Base-by-base conservation (phyloP, 2,797 vertebrate species). In the Pyrrhura leucotis region DNA sequence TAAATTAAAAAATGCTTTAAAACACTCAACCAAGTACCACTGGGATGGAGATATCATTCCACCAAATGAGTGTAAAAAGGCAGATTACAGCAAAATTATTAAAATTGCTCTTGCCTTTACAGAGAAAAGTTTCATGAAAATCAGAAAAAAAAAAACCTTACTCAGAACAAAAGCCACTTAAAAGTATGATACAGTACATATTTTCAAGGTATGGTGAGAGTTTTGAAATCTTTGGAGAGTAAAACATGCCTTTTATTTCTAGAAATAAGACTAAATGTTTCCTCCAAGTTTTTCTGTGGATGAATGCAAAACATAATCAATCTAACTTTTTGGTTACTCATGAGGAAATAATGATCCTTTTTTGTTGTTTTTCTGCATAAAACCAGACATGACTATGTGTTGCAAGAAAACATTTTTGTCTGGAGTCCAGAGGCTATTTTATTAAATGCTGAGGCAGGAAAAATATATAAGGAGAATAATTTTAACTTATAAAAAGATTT, bases 1-100 rank as follows among this genome's bases (percentile, higher is more conserved):
- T 89, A 33, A 96, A 88, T 91, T 94, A 66, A 93, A 91, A 81
- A 92, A 93, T 39, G 58, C 65, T 92, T 88, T 78, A 66, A 93
- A 93, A 66, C 53, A 80, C 50, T 91, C 72, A 85, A 21, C 28
- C 83, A 66, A 81, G 47, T 91, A 69, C 73, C 56, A 66, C 9
- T 81, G 66, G 53, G 28, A 85, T 80, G 47, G 14, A 88, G 68
- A 88, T 85, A 72, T 72, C 4, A 1, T 68, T 96, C 35, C 35
- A 78, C 12, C 18, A 23, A 69, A 84, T 72, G 17, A 75, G n/a
- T 68, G n/a, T n/a, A 87, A 79, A 89, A 82, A 79, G 17, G 6
- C 31, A 94, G 19, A 89, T 37, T 50, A 35, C 22, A 87, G 12
- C 3, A 87, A 94, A 90, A 51, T 66, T 4, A 51, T 54, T 75